Evolutionary conservation across 1,140 invertebrate genomes (phyloP).

Genomic region (Papilio machaon): DNA sequence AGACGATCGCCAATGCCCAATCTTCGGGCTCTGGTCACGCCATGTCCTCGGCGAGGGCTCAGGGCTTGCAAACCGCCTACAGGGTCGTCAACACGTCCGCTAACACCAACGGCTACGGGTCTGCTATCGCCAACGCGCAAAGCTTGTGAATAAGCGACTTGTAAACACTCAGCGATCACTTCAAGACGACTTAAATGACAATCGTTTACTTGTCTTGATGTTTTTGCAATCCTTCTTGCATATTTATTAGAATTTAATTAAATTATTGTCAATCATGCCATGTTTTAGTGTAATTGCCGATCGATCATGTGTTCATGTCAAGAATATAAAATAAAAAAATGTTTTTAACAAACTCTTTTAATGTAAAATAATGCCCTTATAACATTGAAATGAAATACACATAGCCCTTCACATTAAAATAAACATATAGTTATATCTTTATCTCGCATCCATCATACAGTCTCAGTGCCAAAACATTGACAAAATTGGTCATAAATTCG

Average conservation of each 20-base stretch:
- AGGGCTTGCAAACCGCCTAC: conserved; percentile 59
- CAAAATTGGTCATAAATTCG: too few relatives aligned
- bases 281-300: conserved; percentile 37
- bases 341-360: not conserved
- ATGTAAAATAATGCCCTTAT: not conserved
- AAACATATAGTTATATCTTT: too few relatives aligned
- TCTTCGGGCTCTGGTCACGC: conserved; percentile 61
- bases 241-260: conserved; percentile 51
- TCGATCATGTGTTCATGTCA: not conserved
- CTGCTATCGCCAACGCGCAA: conserved; percentile 64
- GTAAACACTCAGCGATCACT: conserved; percentile 59
- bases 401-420: too few relatives aligned
- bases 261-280: conserved; percentile 55
- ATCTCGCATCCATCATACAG: not conserved
- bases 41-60: conserved; percentile 56
- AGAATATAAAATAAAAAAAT: not conserved
- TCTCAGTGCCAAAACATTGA: not conserved
- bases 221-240: conserved; percentile 56
- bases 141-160: conserved; percentile 46
- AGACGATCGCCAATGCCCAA: conserved; percentile 58
- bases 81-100: conserved; percentile 65
- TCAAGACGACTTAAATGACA: conserved; percentile 64
- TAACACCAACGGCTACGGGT: conserved; percentile 60
- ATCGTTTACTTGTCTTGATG: conserved; percentile 71
- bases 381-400: too few relatives aligned